phyloP scores from a whole-genome alignment of 2,113 vertebrate genomes.

The Eleginops maclovinus region DNA sequence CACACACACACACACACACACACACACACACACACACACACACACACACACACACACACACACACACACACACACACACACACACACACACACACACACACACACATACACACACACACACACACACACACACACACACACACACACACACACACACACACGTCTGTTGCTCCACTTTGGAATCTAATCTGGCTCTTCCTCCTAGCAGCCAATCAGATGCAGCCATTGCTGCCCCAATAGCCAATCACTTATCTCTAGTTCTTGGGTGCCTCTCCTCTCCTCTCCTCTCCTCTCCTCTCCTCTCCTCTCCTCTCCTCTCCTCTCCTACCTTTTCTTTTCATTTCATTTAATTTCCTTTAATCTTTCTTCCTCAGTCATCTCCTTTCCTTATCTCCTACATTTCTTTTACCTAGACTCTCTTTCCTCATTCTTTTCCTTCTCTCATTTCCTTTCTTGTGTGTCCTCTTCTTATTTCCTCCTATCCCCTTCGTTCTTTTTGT shows the following conservation, averaged over 20 bases:
- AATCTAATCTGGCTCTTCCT: slow-evolving; percentile 97
- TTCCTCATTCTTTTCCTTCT: slow-evolving; percentile 58
- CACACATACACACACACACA: slow-evolving; percentile 57
- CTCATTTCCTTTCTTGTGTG: slow-evolving; percentile 46
- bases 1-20: slow-evolving; percentile 53
- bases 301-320: neutral
- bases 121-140: slow-evolving; percentile 54
- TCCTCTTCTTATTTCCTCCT: neutral
- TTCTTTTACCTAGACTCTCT: neutral
- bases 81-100: slow-evolving; percentile 24
- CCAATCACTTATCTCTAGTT: slow-evolving; percentile 97
- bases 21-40: slow-evolving; percentile 67
- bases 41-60: slow-evolving; percentile 49
- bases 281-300: neutral
- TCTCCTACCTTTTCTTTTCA: neutral
- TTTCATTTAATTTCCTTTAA: neutral
- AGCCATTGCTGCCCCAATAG: slow-evolving; percentile 88
- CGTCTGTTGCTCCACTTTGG: slow-evolving; percentile 89
- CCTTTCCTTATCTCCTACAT: slow-evolving; percentile 49
- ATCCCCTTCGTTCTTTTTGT: slow-evolving; percentile 14
- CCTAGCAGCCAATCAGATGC: slow-evolving; percentile 93
- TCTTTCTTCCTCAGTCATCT: neutral
- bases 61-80: slow-evolving; percentile 60
- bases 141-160: slow-evolving; percentile 81
- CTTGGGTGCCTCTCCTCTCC: slow-evolving; percentile 83